Percentiles rank a stretch among this genome's conserved stretches.
phyloP scores from a whole-genome alignment of 2,797 vertebrate species.

The Geotrypetes seraphini region DNA sequence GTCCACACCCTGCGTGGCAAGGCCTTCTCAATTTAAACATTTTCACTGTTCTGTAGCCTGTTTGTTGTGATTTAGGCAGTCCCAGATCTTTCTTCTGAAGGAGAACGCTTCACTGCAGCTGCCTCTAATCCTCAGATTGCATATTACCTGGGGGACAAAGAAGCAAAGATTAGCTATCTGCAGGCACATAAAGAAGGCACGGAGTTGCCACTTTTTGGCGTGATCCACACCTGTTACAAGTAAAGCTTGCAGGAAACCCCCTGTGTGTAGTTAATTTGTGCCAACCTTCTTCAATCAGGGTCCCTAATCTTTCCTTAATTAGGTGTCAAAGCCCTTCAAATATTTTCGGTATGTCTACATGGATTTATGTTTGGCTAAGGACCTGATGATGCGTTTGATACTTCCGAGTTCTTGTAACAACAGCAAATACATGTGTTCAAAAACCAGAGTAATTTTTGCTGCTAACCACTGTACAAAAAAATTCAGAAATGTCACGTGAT shows the following conservation, averaged over 20 bases:
- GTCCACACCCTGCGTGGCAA: too few relatives aligned
- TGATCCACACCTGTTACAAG: background rate
- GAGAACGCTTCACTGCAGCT: background rate
- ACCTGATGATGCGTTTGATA: background rate
- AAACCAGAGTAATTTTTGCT: too few relatives aligned
- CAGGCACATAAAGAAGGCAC: background rate
- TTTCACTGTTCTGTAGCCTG: too few relatives aligned
- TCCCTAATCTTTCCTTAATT: conserved; percentile 11
- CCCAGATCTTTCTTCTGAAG: too few relatives aligned
- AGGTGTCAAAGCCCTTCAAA: conserved; percentile 14
- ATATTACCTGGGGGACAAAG: rapidly evolving
- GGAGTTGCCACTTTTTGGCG: conserved; percentile 6
- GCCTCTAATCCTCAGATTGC: background rate
- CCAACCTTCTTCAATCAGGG: background rate
- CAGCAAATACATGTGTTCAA: too few relatives aligned
- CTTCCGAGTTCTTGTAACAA: background rate
- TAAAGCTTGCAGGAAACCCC: background rate
- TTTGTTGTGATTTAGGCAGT: too few relatives aligned
- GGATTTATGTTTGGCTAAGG: too few relatives aligned
- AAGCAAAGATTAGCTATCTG: background rate
- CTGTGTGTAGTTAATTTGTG: conserved; percentile 1
- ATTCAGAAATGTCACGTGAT: too few relatives aligned
- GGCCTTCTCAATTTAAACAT: too few relatives aligned
- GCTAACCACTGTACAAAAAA: too few relatives aligned
- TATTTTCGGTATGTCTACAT: too few relatives aligned